Percentiles rank a stretch among this genome's conserved stretches.
Evolutionary conservation across 2,113 vertebrate genomes (phyloP).

Genomic region (Bos indicus): DNA sequence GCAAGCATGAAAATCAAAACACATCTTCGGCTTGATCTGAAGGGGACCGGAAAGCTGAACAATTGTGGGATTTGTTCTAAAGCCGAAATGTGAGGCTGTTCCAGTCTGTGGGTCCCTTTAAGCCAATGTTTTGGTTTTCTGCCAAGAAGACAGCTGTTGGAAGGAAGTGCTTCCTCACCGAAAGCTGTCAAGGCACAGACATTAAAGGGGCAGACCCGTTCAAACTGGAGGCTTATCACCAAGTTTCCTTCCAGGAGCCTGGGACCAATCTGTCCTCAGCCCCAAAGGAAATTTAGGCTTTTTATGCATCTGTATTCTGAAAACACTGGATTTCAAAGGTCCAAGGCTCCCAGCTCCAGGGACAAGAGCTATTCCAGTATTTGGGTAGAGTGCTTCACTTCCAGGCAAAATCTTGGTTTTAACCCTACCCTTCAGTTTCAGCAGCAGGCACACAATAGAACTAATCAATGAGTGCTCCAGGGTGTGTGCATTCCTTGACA

Average conservation of each 20-base stretch:
- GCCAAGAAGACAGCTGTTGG: conserved; percentile 99
- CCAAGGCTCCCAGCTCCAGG: background rate
- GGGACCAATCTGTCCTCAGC: background rate
- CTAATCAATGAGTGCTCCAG: background rate
- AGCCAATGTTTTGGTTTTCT: conserved; percentile 89
- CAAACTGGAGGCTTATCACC: conserved; percentile 76
- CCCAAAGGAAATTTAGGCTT: background rate
- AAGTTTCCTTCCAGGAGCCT: conserved; percentile 50
- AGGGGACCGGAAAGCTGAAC: conserved; percentile 81
- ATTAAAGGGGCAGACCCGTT: conserved; percentile 84
- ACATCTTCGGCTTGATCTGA: conserved; percentile 66
- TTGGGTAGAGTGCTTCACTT: background rate
- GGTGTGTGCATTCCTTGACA: background rate
- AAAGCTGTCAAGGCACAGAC: conserved; percentile 91
- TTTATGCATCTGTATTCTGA: background rate
- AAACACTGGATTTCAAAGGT: conserved; percentile 9
- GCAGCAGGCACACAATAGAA: background rate
- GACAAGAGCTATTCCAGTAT: background rate
- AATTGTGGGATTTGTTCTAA: conserved; percentile 84
- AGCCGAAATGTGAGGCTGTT: conserved; percentile 82
- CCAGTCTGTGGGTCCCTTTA: conserved; percentile 87
- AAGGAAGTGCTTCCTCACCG: conserved; percentile 90
- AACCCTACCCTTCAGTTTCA: background rate
- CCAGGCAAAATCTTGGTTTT: background rate
- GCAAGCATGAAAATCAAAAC: conserved; percentile 59